Conservation (phyloP, 1,140 invertebrate species). For the Branchinecta lynchi region DNA sequence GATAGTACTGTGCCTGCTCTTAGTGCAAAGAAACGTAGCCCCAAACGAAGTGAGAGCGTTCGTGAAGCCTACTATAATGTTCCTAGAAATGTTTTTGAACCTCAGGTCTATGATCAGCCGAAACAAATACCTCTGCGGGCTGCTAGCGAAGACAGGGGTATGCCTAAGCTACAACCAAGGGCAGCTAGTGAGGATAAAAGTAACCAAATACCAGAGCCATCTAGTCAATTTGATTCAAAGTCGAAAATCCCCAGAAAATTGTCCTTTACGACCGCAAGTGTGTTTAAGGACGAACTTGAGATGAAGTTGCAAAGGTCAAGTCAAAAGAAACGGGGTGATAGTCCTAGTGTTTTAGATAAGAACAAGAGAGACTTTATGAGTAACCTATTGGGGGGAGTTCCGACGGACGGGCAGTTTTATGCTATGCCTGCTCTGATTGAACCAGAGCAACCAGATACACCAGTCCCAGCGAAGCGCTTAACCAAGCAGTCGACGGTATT, state of each 20-base stretch:
- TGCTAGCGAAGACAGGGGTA: no score
- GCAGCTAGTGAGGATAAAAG: no score
- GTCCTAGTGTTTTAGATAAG: background rate
- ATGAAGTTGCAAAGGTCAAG: background rate
- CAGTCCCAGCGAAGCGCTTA: background rate
- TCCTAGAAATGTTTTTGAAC: background rate
- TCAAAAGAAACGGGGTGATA: background rate
- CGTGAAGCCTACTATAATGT: background rate
- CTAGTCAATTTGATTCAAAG: background rate
- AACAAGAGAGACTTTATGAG: slow-evolving; percentile 1
- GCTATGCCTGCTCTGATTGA: background rate
- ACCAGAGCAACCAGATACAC: background rate
- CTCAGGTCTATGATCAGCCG: background rate
- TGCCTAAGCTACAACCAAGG: no score
- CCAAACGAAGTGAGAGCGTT: background rate
- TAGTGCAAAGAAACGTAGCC: background rate
- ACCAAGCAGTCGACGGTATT: background rate
- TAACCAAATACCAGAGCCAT: no score
- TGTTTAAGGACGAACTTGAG: slow-evolving; percentile 10
- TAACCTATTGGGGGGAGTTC: background rate
- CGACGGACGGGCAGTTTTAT: background rate
- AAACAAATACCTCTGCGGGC: background rate
- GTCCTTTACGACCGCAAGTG: background rate
- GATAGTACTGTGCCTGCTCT: background rate
- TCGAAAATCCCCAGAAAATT: background rate